Conservation (phyloP, 1,140 invertebrate species). For the Achatina immaculata region DNA sequence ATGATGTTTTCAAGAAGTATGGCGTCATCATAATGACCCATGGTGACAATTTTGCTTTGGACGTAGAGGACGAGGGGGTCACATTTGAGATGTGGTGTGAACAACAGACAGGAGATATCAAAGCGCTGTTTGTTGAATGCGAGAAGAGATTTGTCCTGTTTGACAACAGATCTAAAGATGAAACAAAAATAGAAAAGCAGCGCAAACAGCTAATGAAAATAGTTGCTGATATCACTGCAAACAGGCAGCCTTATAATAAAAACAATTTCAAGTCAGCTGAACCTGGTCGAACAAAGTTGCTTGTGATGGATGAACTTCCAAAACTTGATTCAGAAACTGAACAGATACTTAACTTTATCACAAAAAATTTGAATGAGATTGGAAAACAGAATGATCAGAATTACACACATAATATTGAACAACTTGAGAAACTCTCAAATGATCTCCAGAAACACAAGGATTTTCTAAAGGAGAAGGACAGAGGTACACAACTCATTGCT, state of each 20-base stretch:
- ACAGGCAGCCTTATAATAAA: not conserved
- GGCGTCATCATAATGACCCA: slow-evolving; percentile 1
- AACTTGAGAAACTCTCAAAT: not conserved
- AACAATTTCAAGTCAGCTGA: not conserved
- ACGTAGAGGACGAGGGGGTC: not conserved
- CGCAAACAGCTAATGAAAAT: not conserved
- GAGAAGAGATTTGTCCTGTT: slow-evolving; percentile 4
- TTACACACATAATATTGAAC: not conserved
- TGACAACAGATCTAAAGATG: slow-evolving; percentile 13
- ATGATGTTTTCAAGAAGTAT: not conserved
- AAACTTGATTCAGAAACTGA: not conserved
- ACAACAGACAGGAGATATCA: not conserved
- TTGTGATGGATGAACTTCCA: not conserved
- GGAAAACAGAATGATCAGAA: not conserved
- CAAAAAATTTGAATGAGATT: not conserved
- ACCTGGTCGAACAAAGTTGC: not conserved
- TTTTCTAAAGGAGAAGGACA: not conserved
- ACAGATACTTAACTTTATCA: not conserved
- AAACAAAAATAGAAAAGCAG: not conserved
- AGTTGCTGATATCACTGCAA: not conserved
- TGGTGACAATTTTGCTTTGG: slow-evolving; percentile 14
- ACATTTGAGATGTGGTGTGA: slow-evolving; percentile 10
- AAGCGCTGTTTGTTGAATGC: slow-evolving; percentile 1
- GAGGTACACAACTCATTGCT: not conserved
- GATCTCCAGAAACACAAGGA: not conserved